Base-by-base conservation (phyloP, 1,140 invertebrate genomes). In the Antheraea mylitta region DNA sequence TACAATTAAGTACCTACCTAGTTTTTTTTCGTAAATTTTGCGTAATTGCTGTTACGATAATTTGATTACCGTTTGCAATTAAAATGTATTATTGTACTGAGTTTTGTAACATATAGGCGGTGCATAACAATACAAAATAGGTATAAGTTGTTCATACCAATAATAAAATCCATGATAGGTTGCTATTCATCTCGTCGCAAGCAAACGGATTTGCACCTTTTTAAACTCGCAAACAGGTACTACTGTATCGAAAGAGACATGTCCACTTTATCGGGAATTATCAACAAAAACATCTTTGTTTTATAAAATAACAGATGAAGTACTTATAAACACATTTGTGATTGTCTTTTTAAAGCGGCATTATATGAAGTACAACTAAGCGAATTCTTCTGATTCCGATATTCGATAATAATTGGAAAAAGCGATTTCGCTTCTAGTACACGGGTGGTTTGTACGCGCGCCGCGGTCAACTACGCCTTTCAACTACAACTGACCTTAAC, bases 221-320 rank as follows among this genome's bases (percentile, higher is more conserved):
- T 62, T 58, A 70, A 66, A 78, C 78, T 70, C 77, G 73, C 78
- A 72, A 78, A 77, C 80, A 77, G 74, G 67, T 75, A 73, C 80
- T 91, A 91, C 78, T 90, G 87, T 89, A 91, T 91, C 68, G 86
- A 91, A 81, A 90, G 78, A 69, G 87, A 89, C 89, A 91, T 91
- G 83, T 90, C 89, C 86, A 91, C 87, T 83, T 73, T 83, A 71
- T 83, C 78, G 72, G 81, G 79, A 76, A 87, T 80, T 66, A 81
- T 69, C 80, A 83, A 79, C 76, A 86, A 86, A 78, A 83, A 82
- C 89, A 90, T 87, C 74, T 78, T 89, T 77, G 73, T 67, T 53
- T 13, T 16, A 68, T 66, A 45, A 68, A 74, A 69, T 73, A 53
- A 65, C 45, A 63, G 48, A 45, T 63, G 65, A 67, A 74, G 59